Base-by-base conservation (phyloP, 64 coral and sea anemone species). In the Actinia equina region DNA sequence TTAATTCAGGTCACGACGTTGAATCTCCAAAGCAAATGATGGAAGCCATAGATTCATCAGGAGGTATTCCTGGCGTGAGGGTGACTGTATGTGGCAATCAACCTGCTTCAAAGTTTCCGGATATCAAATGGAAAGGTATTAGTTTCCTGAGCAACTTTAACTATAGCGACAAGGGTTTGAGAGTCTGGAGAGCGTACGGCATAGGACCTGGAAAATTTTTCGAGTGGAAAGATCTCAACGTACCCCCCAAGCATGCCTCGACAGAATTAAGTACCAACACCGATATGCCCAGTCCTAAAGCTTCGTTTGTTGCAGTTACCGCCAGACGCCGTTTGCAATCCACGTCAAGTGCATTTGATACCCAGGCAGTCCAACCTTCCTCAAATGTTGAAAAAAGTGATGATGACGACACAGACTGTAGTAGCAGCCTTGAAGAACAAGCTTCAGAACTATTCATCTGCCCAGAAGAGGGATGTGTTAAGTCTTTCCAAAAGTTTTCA, bases 401-500 rank as follows among this genome's bases (percentile, higher is more conserved):
- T 43, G 76, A 80, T 7, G 14, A 20, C 20, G 77, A 80, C 46
- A 18, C 5, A 45, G 51, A 2, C 46, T 22, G 6, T 69, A 26
- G 26, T 43, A 37, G 51, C 8, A 46, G 78, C 11, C 52, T 17
- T 52, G 57, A 26, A 26, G 27, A 57, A 64, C 61, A 88, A 89
- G 87, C 87, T 82, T 60, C 56, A 37, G 87, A 80, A 62, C 63
- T 92, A 3, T 92, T 92, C 78, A 27, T 71, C 58, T 91, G 89
- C 69, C 84, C 89, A 58, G 90, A 91, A 52, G 77, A 86, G 27
- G 90, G 80, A 56, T 88, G 90, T 43, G 63, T 92, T 42, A 92
- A 88, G 80, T 71, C 80, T 16, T 92, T 67, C 44, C 90, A 87
- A 54, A 92, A 78, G 65, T 87, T 92, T 92, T 87, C 79, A 41